Conservation (phyloP, 2,888 invertebrate genomes). For the Thereva nobilitata region DNA sequence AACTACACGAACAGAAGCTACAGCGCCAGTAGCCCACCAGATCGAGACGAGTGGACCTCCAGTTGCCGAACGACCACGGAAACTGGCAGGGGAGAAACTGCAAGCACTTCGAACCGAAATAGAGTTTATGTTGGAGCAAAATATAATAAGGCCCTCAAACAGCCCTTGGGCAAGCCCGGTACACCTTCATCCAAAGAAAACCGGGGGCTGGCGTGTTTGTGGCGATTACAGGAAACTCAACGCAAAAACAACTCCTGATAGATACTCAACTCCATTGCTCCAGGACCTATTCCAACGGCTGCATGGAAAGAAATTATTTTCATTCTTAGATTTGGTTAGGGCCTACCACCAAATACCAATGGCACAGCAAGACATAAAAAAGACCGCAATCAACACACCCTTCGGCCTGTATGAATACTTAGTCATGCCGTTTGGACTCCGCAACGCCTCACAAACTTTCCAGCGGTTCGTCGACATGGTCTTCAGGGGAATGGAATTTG, state of each 20-base stretch:
- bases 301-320: background rate
- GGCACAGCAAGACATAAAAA: slow-evolving; percentile 1
- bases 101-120: background rate
- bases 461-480: too few species aligned
- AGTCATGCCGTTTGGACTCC: too few species aligned
- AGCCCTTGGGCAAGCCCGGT: too few species aligned
- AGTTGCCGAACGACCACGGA: background rate
- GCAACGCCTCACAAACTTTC: too few species aligned
- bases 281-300: slow-evolving; percentile 1
- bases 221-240: background rate
- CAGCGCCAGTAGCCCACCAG: too few species aligned
- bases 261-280: background rate
- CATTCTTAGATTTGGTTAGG: background rate
- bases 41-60: background rate
- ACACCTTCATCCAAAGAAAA: too few species aligned
- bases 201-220: too few species aligned
- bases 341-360: slow-evolving; percentile 1
- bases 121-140: background rate
- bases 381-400: background rate
- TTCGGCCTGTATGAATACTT: too few species aligned
- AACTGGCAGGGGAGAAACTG: background rate
- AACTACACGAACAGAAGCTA: too few species aligned
- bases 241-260: slow-evolving; percentile 1
- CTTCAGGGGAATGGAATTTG: too few species aligned
- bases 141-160: too few species aligned